Conservation (phyloP, 2,797 vertebrate species). For the Ctenopoma multispine region DNA sequence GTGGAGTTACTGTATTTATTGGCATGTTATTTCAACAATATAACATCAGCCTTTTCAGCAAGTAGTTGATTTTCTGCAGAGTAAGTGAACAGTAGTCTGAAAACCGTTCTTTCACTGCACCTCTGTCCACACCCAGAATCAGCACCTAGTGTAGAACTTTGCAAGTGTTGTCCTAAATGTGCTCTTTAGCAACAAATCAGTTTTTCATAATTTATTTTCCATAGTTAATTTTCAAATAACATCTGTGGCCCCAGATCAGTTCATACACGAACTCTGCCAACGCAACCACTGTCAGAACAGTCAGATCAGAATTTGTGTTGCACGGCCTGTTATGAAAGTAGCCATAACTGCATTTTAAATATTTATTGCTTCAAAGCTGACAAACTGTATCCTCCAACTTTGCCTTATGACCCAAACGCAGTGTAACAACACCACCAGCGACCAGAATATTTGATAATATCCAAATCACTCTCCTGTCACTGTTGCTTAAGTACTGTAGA, state of each 20-base stretch:
- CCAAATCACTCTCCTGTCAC: neutral
- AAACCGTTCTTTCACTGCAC: neutral
- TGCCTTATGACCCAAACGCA: neutral
- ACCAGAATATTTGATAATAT: conserved; percentile 15
- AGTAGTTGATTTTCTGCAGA: neutral
- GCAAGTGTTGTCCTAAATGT: neutral
- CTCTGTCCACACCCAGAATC: neutral
- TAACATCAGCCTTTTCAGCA: neutral
- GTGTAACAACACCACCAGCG: neutral
- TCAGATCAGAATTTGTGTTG: too few species aligned
- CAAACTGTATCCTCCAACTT: neutral
- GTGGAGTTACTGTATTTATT: neutral
- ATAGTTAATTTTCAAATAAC: too few species aligned
- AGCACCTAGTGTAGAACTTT: neutral
- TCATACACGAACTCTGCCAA: too few species aligned
- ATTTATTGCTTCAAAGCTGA: conserved; percentile 1
- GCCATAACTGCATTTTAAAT: neutral
- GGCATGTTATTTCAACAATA: conserved; percentile 12
- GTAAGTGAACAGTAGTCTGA: neutral
- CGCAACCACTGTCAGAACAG: too few species aligned
- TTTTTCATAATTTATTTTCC: too few species aligned
- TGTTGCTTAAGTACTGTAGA: conserved; percentile 15
- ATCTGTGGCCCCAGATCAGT: too few species aligned
- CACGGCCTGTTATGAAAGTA: conserved; percentile 4
- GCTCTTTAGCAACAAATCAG: too few species aligned